Base-by-base conservation (phyloP, 2,888 invertebrate genomes). In the Macrophya annulata region DNA sequence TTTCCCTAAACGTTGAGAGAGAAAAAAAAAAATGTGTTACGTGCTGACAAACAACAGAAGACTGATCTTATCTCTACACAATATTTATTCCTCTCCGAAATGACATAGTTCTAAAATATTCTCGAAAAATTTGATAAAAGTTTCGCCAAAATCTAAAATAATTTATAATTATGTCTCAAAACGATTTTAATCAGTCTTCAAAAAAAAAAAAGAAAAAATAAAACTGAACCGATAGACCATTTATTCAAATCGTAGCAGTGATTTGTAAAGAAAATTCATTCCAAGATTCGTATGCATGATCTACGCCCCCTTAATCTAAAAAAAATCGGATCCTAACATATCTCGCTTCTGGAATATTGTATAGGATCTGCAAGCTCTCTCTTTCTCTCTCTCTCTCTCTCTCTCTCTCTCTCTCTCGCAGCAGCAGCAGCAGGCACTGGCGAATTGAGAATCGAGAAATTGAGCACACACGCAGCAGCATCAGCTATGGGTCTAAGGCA, bases 401-500 rank as follows among this genome's bases (percentile, higher is more conserved):
- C 74, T n/a, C 74, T 74, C 74, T n/a, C 74, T 74, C 74, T n/a
- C 6, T 45, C 15, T 68, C 37, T 68, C 37, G 1, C 17, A 6
- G 37, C 55, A 10, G 15, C 55, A 12, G 48, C 31, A 68, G 37
- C 68, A 68, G 74, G 21, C 45, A 2, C 12, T 45, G 40, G 25
- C 43, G 74, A 74, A 74, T 74, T 45, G 59, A 45, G 68, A 83
- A 83, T 83, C 68, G 89, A 88, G 90, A 92, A 55, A 92, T 92
- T 90, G 91, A 91, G 91, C 90, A 90, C 92, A 91, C 90, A 90
- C 89, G 88, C 89, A 88, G 90, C 87, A 43, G 55, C 85, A 83
- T 87, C 87, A 90, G 90, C 90, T 90, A 90, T 87, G 90, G 90
- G 90, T 92, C 91, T 91, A 91, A 91, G 90, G 91, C 91, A 90